A percentile compares a stretch with the other conserved stretches of the same genome.
These are phyloP conservation scores for Stenolophus ochropezus DNA, from an alignment of 2,888 invertebrate genomes.

Conservation along the genomic window DNA sequence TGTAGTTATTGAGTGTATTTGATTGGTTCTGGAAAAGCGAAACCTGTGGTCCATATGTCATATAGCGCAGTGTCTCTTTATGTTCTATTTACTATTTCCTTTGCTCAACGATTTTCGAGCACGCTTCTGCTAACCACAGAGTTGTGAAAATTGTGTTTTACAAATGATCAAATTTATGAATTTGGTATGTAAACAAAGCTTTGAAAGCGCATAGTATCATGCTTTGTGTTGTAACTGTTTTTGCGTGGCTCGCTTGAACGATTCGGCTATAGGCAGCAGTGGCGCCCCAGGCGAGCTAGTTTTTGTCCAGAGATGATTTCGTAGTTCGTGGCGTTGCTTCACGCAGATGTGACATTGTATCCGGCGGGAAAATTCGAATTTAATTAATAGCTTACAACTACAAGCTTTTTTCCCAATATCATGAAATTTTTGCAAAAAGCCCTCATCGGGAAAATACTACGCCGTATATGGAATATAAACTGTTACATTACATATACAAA, in stretches of 20 bases:
- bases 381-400: conserved; percentile 20
- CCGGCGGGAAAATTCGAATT: conserved; percentile 27
- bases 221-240: conserved; percentile 51
- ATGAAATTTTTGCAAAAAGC: no score
- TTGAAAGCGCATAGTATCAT: conserved; percentile 51
- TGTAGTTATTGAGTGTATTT: no score
- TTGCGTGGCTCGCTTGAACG: conserved; percentile 27
- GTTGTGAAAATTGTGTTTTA: conserved; percentile 51
- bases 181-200: conserved; percentile 55
- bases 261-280: conserved; percentile 1
- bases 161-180: conserved; percentile 52
- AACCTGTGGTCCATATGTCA: no score
- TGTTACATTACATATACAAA: no score
- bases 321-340: conserved; percentile 37
- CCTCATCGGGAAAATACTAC: no score
- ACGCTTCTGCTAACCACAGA: conserved; percentile 43
- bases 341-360: conserved; percentile 36
- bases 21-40: no score
- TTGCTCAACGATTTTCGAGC: conserved; percentile 41
- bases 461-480: no score
- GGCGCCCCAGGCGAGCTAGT: background rate
- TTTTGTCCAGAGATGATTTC: conserved; percentile 50
- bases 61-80: no score
- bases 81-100: conserved; percentile 52
- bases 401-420: conserved; percentile 28